phyloP scores from a whole-genome alignment of 2,113 vertebrate species.

The Anoura caudifer region DNA sequence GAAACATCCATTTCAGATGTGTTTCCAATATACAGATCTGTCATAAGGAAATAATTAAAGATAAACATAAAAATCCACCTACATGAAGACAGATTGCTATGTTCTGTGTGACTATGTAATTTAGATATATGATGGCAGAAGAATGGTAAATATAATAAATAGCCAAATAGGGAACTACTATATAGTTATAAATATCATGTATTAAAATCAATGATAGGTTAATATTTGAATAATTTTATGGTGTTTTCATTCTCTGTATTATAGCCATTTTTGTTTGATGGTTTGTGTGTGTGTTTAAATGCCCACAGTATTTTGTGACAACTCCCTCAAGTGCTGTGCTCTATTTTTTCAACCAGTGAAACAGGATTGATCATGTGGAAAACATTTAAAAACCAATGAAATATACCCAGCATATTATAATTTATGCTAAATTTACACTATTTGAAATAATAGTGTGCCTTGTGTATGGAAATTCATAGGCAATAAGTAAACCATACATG shows the following conservation, averaged over 20 bases:
- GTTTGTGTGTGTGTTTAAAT: background rate
- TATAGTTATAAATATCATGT: background rate
- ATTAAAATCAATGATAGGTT: background rate
- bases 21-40: background rate
- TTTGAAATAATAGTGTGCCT: background rate
- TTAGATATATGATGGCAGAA: background rate
- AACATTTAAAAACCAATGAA: background rate
- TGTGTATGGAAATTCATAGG: background rate
- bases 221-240: background rate
- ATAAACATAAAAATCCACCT: background rate
- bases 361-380: background rate
- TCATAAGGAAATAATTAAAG: background rate
- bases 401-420: background rate
- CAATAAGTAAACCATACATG: background rate
- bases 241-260: background rate
- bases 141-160: background rate
- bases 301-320: background rate
- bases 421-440: background rate
- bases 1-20: background rate
- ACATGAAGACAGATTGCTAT: too few relatives aligned
- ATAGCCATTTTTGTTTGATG: background rate
- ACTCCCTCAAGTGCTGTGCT: background rate
- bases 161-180: background rate
- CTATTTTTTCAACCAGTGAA: background rate
- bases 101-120: background rate